Percentiles rank a stretch among this genome's conserved stretches.
phyloP scores from a whole-genome alignment of 2,888 invertebrate genomes.

The Boloria euphrosyne region DNA sequence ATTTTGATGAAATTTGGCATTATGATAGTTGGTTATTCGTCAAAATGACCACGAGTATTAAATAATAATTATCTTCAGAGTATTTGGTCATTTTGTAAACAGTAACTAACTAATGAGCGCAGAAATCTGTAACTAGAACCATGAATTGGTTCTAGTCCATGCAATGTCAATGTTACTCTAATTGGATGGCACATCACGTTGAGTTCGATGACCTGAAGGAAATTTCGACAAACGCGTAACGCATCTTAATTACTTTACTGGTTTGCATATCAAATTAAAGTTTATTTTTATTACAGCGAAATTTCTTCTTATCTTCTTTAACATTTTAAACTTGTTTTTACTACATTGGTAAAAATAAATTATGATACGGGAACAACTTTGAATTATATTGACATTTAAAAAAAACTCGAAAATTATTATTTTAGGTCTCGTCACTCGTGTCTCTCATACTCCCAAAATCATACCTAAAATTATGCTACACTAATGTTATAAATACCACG shows the following conservation, averaged over 20 bases:
- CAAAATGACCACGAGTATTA: too few species aligned
- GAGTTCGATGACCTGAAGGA: constrained; percentile 35
- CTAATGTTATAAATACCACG: too few species aligned
- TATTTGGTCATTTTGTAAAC: constrained; percentile 2
- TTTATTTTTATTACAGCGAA: constrained; percentile 7
- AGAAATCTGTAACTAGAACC: constrained; percentile 11
- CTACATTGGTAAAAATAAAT: neutral
- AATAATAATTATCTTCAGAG: neutral
- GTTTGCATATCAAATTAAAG: constrained; percentile 31
- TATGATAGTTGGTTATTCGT: too few species aligned
- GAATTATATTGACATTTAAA: too few species aligned
- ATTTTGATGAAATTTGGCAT: too few species aligned
- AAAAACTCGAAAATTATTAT: too few species aligned
- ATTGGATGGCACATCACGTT: constrained; percentile 41
- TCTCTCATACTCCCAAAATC: too few species aligned
- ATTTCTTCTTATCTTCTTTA: constrained; percentile 13
- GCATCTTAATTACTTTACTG: constrained; percentile 33
- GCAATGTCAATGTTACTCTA: constrained; percentile 40
- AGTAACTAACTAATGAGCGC: constrained; percentile 13
- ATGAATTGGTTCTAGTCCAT: constrained; percentile 20
- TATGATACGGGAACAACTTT: too few species aligned
- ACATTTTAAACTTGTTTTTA: constrained; percentile 10
- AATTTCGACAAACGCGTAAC: constrained; percentile 38
- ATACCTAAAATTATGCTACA: too few species aligned
- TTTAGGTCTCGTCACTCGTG: too few species aligned